Percentiles rank a stretch among this genome's conserved stretches.
These are phyloP conservation scores for Bos indicus DNA, from an alignment of 2,113 vertebrate species.

Conservation along the genomic window DNA sequence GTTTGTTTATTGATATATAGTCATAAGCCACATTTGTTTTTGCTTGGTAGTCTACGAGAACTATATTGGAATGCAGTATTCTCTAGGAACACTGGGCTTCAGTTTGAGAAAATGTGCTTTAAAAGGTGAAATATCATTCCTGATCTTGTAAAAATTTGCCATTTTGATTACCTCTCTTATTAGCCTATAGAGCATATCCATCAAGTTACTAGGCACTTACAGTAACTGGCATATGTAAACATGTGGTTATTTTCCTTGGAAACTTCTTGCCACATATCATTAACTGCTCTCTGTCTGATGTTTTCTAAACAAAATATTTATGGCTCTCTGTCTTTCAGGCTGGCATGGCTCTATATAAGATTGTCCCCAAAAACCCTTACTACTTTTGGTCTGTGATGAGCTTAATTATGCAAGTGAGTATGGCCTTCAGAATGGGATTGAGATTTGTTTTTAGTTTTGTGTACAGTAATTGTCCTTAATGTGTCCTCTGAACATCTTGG, in stretches of 20 bases:
- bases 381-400: conserved; percentile 99
- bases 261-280: not conserved
- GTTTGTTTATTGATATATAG: not conserved
- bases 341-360: conserved; percentile 99
- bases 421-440: not conserved
- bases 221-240: not conserved
- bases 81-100: not conserved
- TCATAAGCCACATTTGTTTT: not conserved
- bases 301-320: conserved; percentile 39
- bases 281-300: not conserved
- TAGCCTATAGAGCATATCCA: not conserved
- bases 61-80: not conserved
- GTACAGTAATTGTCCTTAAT: not conserved
- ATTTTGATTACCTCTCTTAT: not conserved
- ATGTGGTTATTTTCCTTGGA: not conserved
- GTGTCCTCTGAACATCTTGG: not conserved
- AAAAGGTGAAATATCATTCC: conserved; percentile 5
- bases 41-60: not conserved
- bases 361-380: conserved; percentile 98
- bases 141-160: not conserved
- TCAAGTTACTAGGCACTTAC: not conserved
- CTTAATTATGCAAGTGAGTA: conserved; percentile 97
- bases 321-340: conserved; percentile 86
- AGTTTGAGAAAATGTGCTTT: not conserved
- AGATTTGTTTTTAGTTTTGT: conserved; percentile 20